Conservation (phyloP, 2,888 invertebrate genomes). For the Heterodera filipjevi region DNA sequence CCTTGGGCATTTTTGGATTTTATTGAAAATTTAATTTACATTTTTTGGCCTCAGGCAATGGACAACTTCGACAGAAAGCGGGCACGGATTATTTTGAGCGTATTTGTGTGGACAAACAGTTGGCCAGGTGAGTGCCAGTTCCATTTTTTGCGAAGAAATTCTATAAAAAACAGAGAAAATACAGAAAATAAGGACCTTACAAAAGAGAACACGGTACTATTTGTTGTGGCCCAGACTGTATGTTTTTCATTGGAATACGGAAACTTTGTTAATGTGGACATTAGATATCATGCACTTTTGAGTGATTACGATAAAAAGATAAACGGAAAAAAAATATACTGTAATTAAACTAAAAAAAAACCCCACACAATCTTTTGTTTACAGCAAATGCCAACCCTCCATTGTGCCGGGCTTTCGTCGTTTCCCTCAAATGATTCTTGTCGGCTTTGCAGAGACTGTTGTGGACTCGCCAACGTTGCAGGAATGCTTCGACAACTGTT, state of each 20-base stretch:
- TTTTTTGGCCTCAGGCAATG: slow-evolving; percentile 54
- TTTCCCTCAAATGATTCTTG: slow-evolving; percentile 64
- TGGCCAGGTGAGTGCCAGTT: slow-evolving; percentile 41
- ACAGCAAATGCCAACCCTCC: slow-evolving; percentile 50
- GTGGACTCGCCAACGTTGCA: slow-evolving; percentile 62
- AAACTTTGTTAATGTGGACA: no score
- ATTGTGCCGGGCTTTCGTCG: slow-evolving; percentile 51
- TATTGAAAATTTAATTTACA: neutral
- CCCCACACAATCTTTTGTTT: neutral
- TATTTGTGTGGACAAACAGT: slow-evolving; percentile 56
- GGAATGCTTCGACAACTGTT: slow-evolving; percentile 63
- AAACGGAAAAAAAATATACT: no score
- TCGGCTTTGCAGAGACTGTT: slow-evolving; percentile 65
- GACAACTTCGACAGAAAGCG: slow-evolving; percentile 58
- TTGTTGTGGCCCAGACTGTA: no score
- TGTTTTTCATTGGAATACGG: no score
- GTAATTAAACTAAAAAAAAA: no score
- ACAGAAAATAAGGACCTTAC: no score
- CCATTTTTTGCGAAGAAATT: no score
- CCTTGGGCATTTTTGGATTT: slow-evolving; percentile 40
- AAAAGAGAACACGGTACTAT: no score
- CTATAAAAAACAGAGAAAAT: no score
- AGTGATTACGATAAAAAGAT: no score
- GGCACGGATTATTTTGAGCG: slow-evolving; percentile 62
- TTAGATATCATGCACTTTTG: no score